Evolutionary conservation across 2,113 vertebrate genomes (phyloP), one percentile per base, ranked within the genome.

Genomic region (Todiramphus chloris): DNA sequence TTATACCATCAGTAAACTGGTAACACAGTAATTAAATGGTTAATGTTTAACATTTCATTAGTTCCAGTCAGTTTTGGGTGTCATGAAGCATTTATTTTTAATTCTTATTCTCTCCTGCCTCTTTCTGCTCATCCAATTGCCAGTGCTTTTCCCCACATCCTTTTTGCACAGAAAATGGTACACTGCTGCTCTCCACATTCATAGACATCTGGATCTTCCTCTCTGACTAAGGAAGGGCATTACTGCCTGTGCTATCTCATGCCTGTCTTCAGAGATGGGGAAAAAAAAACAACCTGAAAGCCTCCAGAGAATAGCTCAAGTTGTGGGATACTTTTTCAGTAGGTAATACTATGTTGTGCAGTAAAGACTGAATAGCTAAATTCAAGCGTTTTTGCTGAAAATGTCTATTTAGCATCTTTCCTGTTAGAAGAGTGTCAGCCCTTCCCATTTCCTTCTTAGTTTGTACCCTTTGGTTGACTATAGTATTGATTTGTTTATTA

Each of bases 401-500:
- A 92, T 58, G 66, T 87, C 90, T n/a, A 62, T 83, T 76, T 75
- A 79, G 20, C 80, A 35, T 89, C 69, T 78, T 84, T 81, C 37
- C 69, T 92, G 73, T 55, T 66, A 9, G n/a, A 68, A 75, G 73
- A 94, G 60, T 92, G 91, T 74, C 80, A 96, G 69, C 51, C 66
- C 51, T 95, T 92, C 87, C 73, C 81, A 60, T 90, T 95, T 94
- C 46, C 43, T 24, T 94, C 84, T 91, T 79, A 66, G 95, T 96
- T 91, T 73, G 53, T 96, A 97, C 70, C 58, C 81, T 87, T 94
- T 87, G 67, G 69, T 93, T 90, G 89, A 87, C 86, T 91, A 16
- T 68, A 62, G 28, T 92, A 92, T 95, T 89, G 94, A 96, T 93
- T 95, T 79, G 76, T 93, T 69, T 77, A 89, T 97, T 92, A 94